Conservation (phyloP, 2,113 vertebrate genomes). For the Octodon degus region DNA sequence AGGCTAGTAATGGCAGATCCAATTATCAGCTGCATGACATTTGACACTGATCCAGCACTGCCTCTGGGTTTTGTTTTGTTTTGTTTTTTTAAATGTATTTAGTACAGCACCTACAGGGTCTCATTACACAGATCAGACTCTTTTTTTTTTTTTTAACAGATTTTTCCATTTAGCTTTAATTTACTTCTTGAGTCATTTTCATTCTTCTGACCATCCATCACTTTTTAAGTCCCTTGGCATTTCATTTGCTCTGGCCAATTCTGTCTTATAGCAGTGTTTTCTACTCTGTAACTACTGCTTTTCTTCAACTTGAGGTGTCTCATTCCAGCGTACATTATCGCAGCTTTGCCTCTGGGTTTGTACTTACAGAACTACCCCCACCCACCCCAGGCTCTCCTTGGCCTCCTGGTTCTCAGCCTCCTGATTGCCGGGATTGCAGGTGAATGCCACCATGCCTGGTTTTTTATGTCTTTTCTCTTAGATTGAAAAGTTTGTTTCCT, state of each 20-base stretch:
- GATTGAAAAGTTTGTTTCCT: slow-evolving; percentile 22
- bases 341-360: slow-evolving; percentile 26
- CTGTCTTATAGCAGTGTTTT: not conserved
- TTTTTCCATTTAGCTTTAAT: too few species aligned
- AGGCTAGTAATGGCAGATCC: not conserved
- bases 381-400: not conserved
- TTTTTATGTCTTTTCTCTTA: not conserved
- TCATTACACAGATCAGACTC: too few species aligned
- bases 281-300: not conserved
- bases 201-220: too few species aligned
- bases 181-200: too few species aligned
- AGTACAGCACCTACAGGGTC: too few species aligned
- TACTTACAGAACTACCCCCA: not conserved
- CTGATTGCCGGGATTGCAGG: not conserved
- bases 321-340: not conserved
- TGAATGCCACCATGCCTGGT: not conserved
- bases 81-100: too few species aligned
- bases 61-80: too few species aligned
- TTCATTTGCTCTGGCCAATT: not conserved
- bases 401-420: not conserved
- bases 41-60: not conserved
- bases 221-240: too few species aligned
- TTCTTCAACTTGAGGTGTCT: not conserved
- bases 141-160: too few species aligned
- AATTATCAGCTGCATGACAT: not conserved